Base-by-base conservation (phyloP, 2,888 invertebrate species). In the Hedychridium roseum region DNA sequence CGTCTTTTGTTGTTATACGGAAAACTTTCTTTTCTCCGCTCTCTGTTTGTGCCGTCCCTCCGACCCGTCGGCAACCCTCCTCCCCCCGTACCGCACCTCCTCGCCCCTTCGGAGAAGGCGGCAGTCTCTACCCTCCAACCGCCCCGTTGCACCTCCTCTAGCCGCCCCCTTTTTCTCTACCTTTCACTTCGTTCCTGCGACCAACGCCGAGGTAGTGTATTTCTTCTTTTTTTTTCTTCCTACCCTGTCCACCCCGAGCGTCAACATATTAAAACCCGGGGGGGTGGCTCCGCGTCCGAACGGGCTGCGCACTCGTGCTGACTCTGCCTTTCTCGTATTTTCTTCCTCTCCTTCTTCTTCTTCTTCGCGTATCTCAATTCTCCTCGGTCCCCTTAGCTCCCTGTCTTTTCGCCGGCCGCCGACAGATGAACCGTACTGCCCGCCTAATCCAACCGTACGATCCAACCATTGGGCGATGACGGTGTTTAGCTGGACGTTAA, bases 1-100 rank as follows among this genome's bases (percentile, higher is more conserved):
- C 76, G 76, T 74, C 78, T 77, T 76, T 77, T 77, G 76, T 77
- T 77, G 78, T 77, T 74, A 64, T 56, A 74, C 70, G 70, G 70
- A 68, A 71, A 76, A 75, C 70, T 71, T 72, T 70, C 70, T 74
- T 70, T 68, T 70, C 65, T 60, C 60, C 55, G 59, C 54, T 60
- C 56, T 60, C 69, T 72, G 63, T 68, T 69, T 70, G 71, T 66
- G 57, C 67, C 64, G 56, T 64, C 57, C 60, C 43, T 23, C 43
- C 53, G 39, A 36, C 45, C 49, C 55, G 15, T 36, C 48, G 43
- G 34, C 49, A 37, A 43, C 43, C 40, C 38, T 32, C 31, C n/a
- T 26, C 23, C 26, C 21, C 15, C 39, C 20, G 31, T 26, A 20
- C 43, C 30, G n/a, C n/a, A 38, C 44, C 49, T 44, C 27, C 23